Base-by-base conservation (phyloP, 2,888 invertebrate species). In the Epiperipatus broadwayi region DNA sequence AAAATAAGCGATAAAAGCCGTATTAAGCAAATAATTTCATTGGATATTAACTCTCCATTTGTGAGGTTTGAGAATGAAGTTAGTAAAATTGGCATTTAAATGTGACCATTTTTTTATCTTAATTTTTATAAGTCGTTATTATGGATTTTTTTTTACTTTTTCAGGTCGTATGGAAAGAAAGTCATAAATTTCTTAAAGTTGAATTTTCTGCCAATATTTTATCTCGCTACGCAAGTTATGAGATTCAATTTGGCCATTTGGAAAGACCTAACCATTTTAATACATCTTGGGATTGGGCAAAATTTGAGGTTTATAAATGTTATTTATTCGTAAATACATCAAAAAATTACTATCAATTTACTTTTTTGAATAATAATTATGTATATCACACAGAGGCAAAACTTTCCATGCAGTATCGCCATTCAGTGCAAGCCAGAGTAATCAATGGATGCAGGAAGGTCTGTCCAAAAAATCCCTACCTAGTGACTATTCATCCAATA, bases 221-320 rank as follows among this genome's bases (percentile, higher is more conserved):
- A 7, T 32, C 52, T 3, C 43, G 48, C 7, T 48, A 55, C 19
- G 63, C 61, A 4, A 57, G 59, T 0, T 66, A 62, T 46, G 65
- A 65, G 37, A 59, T 60, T 14, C 65, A 66, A 49, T 63, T 55
- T 52, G 65, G 66, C 2, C 56, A 58, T 43, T 39, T 63, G 3
- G 50, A 55, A 40, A 47, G 65, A 18, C 60, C 64, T 1, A 64
- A 60, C n/a, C 63, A 64, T 44, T 52, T 48, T 33, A 66, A 66
- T 48, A 66, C 65, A 8, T 60, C 62, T 10, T 66, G 65, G 65
- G 65, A 66, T 46, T 58, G 57, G 46, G 64, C 65, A 3, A 57
- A 57, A 46, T 64, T 54, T 53, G 66, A 66, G 57, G 64, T 59
- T 44, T 27, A n/a, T n/a, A n/a, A n/a, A n/a, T n/a, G n/a, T n/a